Evolutionary conservation across 2,888 invertebrate species (phyloP).

Genomic region (Rotaria sp.): DNA sequence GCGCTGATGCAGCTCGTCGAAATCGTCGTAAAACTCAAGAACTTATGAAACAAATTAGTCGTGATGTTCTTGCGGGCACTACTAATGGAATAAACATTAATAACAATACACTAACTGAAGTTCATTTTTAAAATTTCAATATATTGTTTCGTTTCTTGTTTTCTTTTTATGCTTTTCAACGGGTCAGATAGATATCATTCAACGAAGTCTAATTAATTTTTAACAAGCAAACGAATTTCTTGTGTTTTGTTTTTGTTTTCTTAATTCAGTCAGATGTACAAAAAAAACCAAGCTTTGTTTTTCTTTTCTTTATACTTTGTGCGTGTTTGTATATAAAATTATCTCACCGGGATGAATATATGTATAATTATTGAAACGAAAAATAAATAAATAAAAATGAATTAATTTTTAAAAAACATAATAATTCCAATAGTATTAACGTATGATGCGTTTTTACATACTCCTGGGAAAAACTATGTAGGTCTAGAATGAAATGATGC

Average conservation of each 20-base stretch:
- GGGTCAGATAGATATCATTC: background rate
- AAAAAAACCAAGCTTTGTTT: background rate
- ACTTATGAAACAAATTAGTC: slow-evolving; percentile 36
- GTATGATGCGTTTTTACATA: background rate
- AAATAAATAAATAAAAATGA: background rate
- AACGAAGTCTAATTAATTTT: background rate
- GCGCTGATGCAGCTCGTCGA: slow-evolving; percentile 40
- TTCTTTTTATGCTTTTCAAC: background rate
- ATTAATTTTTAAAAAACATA: background rate
- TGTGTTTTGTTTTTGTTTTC: background rate
- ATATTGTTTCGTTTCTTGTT: background rate
- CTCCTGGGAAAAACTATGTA: background rate
- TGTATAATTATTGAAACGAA: background rate
- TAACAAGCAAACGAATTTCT: background rate
- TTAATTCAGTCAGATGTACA: background rate
- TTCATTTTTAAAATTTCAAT: background rate
- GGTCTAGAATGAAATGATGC: background rate
- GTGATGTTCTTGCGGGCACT: background rate
- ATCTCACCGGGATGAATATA: background rate
- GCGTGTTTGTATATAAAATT: background rate
- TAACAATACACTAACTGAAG: background rate
- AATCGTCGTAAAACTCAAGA: slow-evolving; percentile 40
- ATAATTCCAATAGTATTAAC: background rate
- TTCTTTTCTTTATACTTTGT: background rate
- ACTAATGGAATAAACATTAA: background rate